phyloP scores from a whole-genome alignment of 1,140 invertebrate genomes.

The Ceratina australensis region DNA sequence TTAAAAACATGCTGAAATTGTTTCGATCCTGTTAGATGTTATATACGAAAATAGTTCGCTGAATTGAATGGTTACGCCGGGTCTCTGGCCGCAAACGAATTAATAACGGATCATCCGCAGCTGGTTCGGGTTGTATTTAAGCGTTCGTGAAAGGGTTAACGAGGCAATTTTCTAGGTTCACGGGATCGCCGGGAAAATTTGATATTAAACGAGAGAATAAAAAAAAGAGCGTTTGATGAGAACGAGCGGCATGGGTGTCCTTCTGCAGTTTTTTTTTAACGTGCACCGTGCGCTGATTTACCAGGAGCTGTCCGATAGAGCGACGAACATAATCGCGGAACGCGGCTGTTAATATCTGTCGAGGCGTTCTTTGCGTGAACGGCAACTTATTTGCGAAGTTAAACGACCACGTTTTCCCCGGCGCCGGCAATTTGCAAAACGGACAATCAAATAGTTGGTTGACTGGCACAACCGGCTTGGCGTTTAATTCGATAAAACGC shows the following conservation, averaged over 20 bases:
- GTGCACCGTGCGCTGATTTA: not conserved
- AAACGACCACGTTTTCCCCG: not conserved
- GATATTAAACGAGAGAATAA: conserved; percentile 14
- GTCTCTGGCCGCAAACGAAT: not conserved
- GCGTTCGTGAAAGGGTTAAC: not conserved
- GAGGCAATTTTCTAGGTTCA: not conserved
- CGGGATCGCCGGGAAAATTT: conserved; percentile 12
- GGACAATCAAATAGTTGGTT: conserved; percentile 9
- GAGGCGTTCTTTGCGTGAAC: not conserved
- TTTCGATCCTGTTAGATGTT: too few species aligned
- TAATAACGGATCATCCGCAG: not conserved
- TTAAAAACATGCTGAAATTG: too few species aligned
- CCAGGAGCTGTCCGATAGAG: not conserved
- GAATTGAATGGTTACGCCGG: too few species aligned
- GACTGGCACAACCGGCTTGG: not conserved
- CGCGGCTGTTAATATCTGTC: not conserved
- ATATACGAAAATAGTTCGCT: too few species aligned
- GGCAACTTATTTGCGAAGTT: conserved; percentile 13
- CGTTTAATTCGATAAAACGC: conserved; percentile 1
- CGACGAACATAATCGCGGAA: not conserved
- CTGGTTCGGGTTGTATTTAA: not conserved
- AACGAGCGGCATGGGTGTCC: not conserved
- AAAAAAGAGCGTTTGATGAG: not conserved
- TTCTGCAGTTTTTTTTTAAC: not conserved
- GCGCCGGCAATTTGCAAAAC: not conserved